Base-by-base conservation (phyloP, 2,888 invertebrate genomes). In the Pocota personata region DNA sequence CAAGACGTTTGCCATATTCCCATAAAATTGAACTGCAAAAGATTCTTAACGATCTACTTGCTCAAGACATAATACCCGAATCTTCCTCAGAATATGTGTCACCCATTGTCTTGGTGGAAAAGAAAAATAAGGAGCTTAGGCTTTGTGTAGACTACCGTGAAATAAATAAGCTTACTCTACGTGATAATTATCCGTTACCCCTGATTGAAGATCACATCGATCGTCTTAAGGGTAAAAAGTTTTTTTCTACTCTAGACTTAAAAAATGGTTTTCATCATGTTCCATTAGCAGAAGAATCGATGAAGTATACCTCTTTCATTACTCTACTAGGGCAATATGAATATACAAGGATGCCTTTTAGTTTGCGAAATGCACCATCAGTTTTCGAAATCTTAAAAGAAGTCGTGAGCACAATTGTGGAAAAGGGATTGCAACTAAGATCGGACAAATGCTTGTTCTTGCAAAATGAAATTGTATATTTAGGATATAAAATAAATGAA, bases 91-190 rank as follows among this genome's bases (percentile, higher is more conserved):
- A n/a, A n/a, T n/a, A n/a, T n/a, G n/a, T 83, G 6, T 82, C 82
- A 2, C 78, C 84, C 0, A 80, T 87, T 21, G 84, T 87, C 0
- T 32, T 87, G 7, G 79, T 80, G 2, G 43, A 62, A 14, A 48
- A 48, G n/a, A 27, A 52, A 7, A 52, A 27, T n/a, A 52, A 30
- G 14, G 80, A 86, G 43, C 77, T 77, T 40, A 64, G 43, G 16
- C 57, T 30, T 16, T 87, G 40, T 30, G 77, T 88, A 19, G 83
- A 84, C 62, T 87, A 73, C 52, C 40, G 87, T 1, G 16, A 43
- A 8, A 14, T 87, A 0, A 88, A 87, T 67, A 75, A 75, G 52
- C 14, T 73, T 24, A 24, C 24, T 3, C 24, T 24, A 24, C 24
- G 2, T 24, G 24, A 24, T 24, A 24, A 24, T 24, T 24, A 24